phyloP scores from a whole-genome alignment of 2,113 vertebrate genomes.

The Ranitomeya variabilis region DNA sequence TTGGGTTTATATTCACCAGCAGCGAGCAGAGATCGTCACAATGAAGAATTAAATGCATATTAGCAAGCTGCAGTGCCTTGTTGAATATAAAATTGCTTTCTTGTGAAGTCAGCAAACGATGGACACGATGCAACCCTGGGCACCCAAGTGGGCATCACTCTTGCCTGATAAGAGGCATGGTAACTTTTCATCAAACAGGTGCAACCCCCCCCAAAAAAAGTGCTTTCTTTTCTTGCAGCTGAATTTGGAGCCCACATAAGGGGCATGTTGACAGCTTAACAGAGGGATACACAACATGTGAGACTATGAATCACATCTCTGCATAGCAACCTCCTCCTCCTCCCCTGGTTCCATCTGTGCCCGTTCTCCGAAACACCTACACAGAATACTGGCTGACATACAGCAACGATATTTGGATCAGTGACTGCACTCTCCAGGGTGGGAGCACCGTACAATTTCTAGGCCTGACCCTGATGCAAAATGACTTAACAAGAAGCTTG shows the following conservation, averaged over 20 bases:
- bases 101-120: too few relatives aligned
- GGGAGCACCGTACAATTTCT: not conserved
- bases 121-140: not conserved
- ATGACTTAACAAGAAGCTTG: constrained; percentile 29
- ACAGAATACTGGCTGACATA: not conserved
- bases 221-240: not conserved
- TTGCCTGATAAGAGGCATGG: not conserved
- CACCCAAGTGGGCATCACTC: not conserved
- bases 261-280: constrained; percentile 4
- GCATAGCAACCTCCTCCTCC: constrained; percentile 35
- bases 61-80: too few relatives aligned
- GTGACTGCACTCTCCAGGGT: not conserved
- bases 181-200: not conserved
- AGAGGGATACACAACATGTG: constrained; percentile 1
- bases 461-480: not conserved
- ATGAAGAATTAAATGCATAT: too few relatives aligned
- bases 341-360: constrained; percentile 47
- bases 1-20: too few relatives aligned
- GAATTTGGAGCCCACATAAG: constrained; percentile 17
- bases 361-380: constrained; percentile 46
- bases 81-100: too few relatives aligned
- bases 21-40: too few relatives aligned
- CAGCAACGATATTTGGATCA: not conserved
- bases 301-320: constrained; percentile 44
- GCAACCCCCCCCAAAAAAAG: not conserved